phyloP scores from a whole-genome alignment of 2,888 invertebrate genomes.

The Willowsia nigromaculata region DNA sequence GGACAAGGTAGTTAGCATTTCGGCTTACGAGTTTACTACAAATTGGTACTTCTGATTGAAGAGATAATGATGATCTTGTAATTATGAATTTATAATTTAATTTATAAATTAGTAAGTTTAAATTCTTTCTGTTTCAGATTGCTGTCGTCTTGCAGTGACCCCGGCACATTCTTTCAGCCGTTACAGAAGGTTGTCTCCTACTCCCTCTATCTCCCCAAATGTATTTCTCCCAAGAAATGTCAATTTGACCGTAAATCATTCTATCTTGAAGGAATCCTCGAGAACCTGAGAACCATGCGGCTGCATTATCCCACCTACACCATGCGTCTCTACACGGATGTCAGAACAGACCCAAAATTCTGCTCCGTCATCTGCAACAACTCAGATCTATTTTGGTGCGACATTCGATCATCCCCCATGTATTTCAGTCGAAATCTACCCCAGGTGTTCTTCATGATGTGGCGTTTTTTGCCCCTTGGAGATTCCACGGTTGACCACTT shows the following conservation, averaged over 20 bases:
- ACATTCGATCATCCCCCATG: not conserved
- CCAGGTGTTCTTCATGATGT: not conserved
- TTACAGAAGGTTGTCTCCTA: not conserved
- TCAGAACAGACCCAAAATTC: not conserved
- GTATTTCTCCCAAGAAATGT: not conserved
- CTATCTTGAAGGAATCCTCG: not conserved
- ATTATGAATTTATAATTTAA: no score
- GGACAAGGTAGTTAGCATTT: no score
- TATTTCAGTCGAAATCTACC: not conserved
- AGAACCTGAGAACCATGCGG: not conserved
- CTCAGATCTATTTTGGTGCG: slow-evolving; percentile 8
- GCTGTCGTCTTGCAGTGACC: not conserved
- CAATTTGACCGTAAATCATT: not conserved
- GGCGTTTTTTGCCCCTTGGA: slow-evolving; percentile 12
- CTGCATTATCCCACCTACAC: not conserved
- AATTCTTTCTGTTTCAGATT: no score
- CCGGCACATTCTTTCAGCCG: not conserved
- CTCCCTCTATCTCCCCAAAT: not conserved
- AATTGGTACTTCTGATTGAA: no score
- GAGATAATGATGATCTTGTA: no score
- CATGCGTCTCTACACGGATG: not conserved
- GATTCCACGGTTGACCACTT: not conserved
- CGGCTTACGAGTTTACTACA: no score
- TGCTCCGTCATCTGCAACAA: not conserved
- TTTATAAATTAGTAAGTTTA: no score